Percentiles rank a stretch among this genome's conserved stretches.
phyloP scores from a whole-genome alignment of 2,797 vertebrate species.

The Hyperoplus lanceolatus region DNA sequence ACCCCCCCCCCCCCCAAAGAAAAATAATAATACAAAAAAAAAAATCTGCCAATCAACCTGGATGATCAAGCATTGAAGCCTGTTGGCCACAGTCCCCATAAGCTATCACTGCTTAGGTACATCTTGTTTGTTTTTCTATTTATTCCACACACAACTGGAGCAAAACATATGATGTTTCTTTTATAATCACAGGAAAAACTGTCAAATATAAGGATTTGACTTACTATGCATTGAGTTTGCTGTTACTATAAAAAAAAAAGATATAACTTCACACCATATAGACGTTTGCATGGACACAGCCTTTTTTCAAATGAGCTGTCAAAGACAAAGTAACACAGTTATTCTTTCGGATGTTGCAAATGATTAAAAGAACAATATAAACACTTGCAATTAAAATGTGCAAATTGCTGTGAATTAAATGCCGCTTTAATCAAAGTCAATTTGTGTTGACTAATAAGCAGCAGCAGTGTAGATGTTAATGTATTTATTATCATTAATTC shows the following conservation, averaged over 20 bases:
- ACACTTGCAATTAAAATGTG: conserved; percentile 69
- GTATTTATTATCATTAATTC: conserved; percentile 61
- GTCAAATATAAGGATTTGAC: no score
- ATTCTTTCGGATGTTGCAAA: conserved; percentile 30
- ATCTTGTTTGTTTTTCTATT: conserved; percentile 10
- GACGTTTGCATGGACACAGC: conserved; percentile 4
- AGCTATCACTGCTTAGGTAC: conserved; percentile 22
- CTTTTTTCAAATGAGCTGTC: conserved; percentile 14
- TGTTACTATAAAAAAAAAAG: background rate
- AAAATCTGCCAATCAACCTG: no score
- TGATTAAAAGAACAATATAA: conserved; percentile 49
- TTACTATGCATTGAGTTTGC: no score
- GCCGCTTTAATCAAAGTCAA: conserved; percentile 46
- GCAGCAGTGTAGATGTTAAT: conserved; percentile 38
- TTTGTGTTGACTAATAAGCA: conserved; percentile 53
- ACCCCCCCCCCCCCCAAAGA: background rate
- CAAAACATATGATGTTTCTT: background rate
- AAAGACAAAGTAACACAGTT: conserved; percentile 41
- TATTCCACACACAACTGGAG: background rate
- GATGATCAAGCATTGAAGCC: conserved; percentile 9
- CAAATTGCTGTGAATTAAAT: conserved; percentile 45
- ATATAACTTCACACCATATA: background rate
- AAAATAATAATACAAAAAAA: no score
- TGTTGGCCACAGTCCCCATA: background rate
- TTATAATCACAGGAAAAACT: background rate